Conservation (phyloP, 2,888 invertebrate species). For the Chironomus tentans region DNA sequence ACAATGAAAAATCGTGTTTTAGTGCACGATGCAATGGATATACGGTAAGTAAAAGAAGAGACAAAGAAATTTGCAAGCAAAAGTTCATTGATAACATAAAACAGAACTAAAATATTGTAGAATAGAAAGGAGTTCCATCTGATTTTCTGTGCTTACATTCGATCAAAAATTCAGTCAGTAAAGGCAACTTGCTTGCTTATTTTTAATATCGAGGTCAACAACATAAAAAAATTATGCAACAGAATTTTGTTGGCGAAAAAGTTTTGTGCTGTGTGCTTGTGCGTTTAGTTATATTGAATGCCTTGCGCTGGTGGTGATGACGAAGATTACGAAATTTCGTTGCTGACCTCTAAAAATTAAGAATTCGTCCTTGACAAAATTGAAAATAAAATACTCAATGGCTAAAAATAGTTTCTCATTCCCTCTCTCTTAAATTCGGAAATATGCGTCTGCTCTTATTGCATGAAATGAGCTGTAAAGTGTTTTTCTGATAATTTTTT, state of each 20-base stretch:
- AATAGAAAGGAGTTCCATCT: not conserved
- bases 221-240: not conserved
- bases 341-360: too few species aligned
- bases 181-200: not conserved
- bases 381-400: not conserved
- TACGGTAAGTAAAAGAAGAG: not conserved
- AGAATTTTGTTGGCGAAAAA: not conserved
- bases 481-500: too few species aligned
- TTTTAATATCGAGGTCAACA: not conserved
- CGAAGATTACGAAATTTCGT: too few species aligned
- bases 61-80: not conserved
- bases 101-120: not conserved
- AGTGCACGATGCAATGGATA: too few species aligned
- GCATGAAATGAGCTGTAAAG: too few species aligned
- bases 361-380: too few species aligned
- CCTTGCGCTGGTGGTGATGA: not conserved
- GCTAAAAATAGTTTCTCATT: not conserved
- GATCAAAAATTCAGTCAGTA: not conserved
- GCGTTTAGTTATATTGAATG: not conserved
- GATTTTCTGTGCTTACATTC: not conserved
- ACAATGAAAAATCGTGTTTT: not conserved
- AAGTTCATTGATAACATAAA: conserved; percentile 1
- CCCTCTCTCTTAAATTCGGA: not conserved
- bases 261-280: not conserved
- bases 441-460: not conserved